Percentiles rank a stretch among this genome's conserved stretches.
These are phyloP conservation scores for Saguinus imperator DNA, from an alignment of 2,113 vertebrate genomes.

Conservation along the genomic window DNA sequence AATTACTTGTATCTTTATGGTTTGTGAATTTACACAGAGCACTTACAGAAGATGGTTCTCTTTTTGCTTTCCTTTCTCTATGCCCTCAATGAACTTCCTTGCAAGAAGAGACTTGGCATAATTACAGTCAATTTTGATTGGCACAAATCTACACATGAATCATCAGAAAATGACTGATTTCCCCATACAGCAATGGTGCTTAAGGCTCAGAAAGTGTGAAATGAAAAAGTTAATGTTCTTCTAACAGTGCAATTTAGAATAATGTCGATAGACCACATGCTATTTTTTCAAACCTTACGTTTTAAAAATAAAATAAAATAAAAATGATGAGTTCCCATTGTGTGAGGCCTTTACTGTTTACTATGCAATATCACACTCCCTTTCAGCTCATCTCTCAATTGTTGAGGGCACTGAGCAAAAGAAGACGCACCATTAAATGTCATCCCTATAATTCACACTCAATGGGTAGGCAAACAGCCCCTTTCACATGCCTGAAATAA, in stretches of 20 bases:
- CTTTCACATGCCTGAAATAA: neutral
- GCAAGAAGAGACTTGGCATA: constrained; percentile 32
- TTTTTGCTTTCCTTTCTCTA: neutral
- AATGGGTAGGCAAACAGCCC: neutral
- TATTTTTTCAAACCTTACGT: constrained; percentile 52
- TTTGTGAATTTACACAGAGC: constrained; percentile 47
- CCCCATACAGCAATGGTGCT: constrained; percentile 38
- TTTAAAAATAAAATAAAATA: neutral
- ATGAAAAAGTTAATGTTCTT: constrained; percentile 60
- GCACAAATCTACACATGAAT: constrained; percentile 57
- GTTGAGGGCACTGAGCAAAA: constrained; percentile 1
- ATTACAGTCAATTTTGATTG: constrained; percentile 50
- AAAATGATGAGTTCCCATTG: neutral
- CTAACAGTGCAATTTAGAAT: constrained; percentile 60
- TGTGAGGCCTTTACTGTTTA: constrained; percentile 6
- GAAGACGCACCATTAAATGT: constrained; percentile 49
- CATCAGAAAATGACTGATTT: constrained; percentile 59
- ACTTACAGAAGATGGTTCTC: neutral
- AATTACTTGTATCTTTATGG: constrained; percentile 30
- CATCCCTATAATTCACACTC: constrained; percentile 65
- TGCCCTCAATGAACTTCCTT: constrained; percentile 11
- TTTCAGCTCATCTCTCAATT: constrained; percentile 45
- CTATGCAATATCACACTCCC: neutral
- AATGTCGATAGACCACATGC: neutral
- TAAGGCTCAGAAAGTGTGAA: constrained; percentile 65